phyloP scores from a whole-genome alignment of 2,888 invertebrate genomes.

The Tribolium freemani region DNA sequence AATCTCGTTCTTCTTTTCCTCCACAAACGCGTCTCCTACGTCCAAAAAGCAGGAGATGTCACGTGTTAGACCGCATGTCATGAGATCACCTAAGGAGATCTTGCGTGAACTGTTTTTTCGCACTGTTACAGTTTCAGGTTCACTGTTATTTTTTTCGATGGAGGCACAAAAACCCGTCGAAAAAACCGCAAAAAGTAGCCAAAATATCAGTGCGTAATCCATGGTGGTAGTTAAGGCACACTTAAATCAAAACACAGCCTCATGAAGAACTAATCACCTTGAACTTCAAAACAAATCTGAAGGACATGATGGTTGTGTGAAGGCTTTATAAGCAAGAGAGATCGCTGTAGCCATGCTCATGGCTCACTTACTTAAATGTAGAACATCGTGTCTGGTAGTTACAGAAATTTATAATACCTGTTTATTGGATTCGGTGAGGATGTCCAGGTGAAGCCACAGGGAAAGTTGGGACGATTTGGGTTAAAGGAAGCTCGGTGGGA shows the following conservation, averaged over 20 bases:
- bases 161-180: conserved; percentile 34
- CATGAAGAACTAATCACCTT: conserved; percentile 57
- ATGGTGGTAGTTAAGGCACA: conserved; percentile 32
- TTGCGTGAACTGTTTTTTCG: conserved; percentile 43
- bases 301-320: conserved; percentile 57
- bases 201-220: conserved; percentile 41
- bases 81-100: conserved; percentile 43
- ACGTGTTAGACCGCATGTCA: conserved; percentile 53
- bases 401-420: conserved; percentile 32
- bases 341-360: conserved; percentile 60
- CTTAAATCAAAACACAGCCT: conserved; percentile 23
- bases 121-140: conserved; percentile 4
- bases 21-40: conserved; percentile 55
- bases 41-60: conserved; percentile 58
- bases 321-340: conserved; percentile 66
- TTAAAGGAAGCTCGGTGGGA: background rate
- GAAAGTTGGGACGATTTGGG: conserved; percentile 18
- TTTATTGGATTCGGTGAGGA: conserved; percentile 21
- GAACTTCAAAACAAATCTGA: conserved; percentile 64
- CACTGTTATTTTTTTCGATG: conserved; percentile 14
- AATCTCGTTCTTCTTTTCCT: conserved; percentile 50
- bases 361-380: conserved; percentile 63
- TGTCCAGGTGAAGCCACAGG: conserved; percentile 16
- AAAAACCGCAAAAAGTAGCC: conserved; percentile 35
- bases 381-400: conserved; percentile 59